Conservation (phyloP, 2,888 invertebrate species). For the Minunthozetes semirufus region DNA sequence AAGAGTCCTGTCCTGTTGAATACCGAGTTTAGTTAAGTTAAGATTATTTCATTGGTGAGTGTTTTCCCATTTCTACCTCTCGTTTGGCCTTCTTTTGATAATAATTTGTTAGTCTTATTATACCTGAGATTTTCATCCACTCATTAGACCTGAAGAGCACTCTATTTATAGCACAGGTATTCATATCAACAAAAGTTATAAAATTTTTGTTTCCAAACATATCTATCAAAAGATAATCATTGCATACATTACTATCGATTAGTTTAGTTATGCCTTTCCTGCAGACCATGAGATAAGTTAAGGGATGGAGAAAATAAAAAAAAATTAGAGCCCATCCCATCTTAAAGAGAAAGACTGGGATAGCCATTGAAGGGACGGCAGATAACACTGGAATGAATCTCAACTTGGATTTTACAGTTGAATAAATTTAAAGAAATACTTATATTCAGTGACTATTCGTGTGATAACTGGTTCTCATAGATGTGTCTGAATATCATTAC, state of each 20-base stretch:
- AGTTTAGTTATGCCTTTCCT: neutral
- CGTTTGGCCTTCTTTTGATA: no score
- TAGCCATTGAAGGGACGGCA: neutral
- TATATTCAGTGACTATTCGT: neutral
- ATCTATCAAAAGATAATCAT: slow-evolving; percentile 9
- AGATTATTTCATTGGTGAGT: no score
- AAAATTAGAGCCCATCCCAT: slow-evolving; percentile 6
- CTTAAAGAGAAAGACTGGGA: neutral
- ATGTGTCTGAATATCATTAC: neutral
- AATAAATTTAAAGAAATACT: neutral
- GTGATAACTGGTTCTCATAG: neutral
- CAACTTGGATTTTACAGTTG: no score
- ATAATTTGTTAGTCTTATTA: no score
- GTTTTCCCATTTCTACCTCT: no score
- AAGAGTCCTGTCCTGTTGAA: no score
- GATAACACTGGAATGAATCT: neutral
- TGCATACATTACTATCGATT: slow-evolving; percentile 4
- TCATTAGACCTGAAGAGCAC: no score
- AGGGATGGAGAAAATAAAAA: neutral
- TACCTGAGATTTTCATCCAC: no score
- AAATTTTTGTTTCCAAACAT: neutral
- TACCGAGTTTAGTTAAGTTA: no score
- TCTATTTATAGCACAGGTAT: no score
- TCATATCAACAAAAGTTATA: no score
- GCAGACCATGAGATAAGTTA: neutral